Base-by-base conservation (phyloP, 2,888 invertebrate genomes). In the Netelia fuscicornis region DNA sequence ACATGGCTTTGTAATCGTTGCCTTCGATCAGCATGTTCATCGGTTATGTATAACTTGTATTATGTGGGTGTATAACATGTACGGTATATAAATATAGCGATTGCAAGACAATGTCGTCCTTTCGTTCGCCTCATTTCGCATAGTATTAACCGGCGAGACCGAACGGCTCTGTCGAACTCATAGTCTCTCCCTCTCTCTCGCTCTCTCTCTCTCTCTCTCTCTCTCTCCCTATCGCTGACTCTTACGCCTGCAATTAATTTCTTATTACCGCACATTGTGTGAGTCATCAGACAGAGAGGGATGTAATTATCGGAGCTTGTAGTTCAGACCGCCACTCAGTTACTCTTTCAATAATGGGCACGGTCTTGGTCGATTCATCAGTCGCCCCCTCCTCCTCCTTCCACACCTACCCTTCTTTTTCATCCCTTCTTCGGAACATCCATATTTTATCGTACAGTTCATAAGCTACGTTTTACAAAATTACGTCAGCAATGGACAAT, bases 261-360 rank as follows among this genome's bases (percentile, higher is more conserved):
- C 88, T 88, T 87, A 89, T 90, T 90, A 91, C 88, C 87, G 89
- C 86, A 87, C 87, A 86, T 84, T 81, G 79, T 88, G 87, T 89
- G 89, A 90, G 87, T 89, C 87, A 89, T 67, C 76, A 9, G 85
- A 72, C 77, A 56, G 54, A 74, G 72, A 52, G 48, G 78, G 72
- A 65, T 71, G 71, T 81, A 83, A 83, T 83, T 79, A 79, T 48
- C 44, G 44, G 54, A 64, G 70, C 48, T 75, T 79, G 70, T 79
- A 70, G 70, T 79, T 56, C 13, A 68, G 65, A 84, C 80, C 83
- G 88, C 89, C 88, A 88, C 86, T 88, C 88, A 86, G 87, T 90
- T 90, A 89, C 90, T 88, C 87, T 84, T 75, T 79, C 86, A 65
- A 78, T 89, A 89, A 90, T 87, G 87, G 87, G 86, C 79, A 80